Evolutionary conservation across 2,797 vertebrate genomes (phyloP), one percentile per base, ranked within the genome.

Genomic region (Ctenopoma kingsleyae): DNA sequence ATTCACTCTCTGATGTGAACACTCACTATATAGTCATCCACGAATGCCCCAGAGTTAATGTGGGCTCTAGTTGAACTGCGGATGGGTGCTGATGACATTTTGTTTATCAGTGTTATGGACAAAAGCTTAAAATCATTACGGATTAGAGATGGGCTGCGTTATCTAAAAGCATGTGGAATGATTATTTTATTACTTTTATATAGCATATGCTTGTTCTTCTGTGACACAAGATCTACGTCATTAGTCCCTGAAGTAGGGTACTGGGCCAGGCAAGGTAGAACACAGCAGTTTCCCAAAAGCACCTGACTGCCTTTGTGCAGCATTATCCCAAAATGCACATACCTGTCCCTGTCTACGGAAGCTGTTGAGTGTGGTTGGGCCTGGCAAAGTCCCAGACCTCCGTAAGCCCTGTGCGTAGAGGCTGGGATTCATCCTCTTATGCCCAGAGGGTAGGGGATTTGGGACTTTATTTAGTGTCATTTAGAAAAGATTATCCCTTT

Each of bases 401-500:
- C 25, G 51, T 92, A 92, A 93, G 88, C 89, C 83, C 84, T 69
- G 71, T 48, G 67, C 74, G 82, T 67, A 78, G 78, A 48, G 83
- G 82, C 81, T 73, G 86, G 84, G 82, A 92, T 91, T 94, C 87
- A 94, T 93, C 93, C 92, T 92, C 92, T 94, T 93, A 90, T 53
- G 63, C 56, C 67, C 76, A 49, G 67, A 84, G 87, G 61, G 79
- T 50, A 81, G 81, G 64, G 81, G 88, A 91, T 93, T 92, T 90
- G 79, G 70, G 69, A 89, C 88, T 92, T 91, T 89, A 91, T 92
- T 93, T 93, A 90, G 91, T 85, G 84, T 79, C 91, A 89, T 91
- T 93, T 92, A 91, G 76, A 90, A 90, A 88, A 91, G 89, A 90
- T 91, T 93, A 92, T 85, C 87, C 65, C 65, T 90, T 84, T 91